phyloP scores from a whole-genome alignment of 2,888 invertebrate genomes.

The Melolontha melolontha region DNA sequence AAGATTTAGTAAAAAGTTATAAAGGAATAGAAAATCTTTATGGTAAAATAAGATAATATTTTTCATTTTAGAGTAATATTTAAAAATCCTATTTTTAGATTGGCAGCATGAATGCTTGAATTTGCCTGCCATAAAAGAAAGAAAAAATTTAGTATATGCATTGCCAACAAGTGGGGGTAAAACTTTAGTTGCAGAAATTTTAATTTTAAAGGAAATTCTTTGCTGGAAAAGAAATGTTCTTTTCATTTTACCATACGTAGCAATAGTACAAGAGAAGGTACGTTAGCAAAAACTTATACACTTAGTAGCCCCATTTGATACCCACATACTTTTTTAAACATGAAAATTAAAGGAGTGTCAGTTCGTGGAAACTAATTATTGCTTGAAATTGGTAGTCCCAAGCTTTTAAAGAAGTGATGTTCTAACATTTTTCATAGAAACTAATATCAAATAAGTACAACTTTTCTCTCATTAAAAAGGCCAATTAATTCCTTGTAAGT shows the following conservation, averaged over 20 bases:
- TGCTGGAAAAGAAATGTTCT: slow-evolving; percentile 85
- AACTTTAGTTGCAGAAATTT: slow-evolving; percentile 95
- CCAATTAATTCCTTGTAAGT: no score
- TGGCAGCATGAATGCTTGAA: slow-evolving; percentile 96
- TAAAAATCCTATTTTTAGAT: slow-evolving; percentile 69
- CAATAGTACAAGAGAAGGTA: slow-evolving; percentile 98
- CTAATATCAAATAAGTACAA: no score
- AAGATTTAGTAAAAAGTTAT: slow-evolving; percentile 77
- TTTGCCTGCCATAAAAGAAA: slow-evolving; percentile 77
- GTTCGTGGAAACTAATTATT: no score
- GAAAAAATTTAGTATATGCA: slow-evolving; percentile 89
- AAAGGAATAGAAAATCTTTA: slow-evolving; percentile 86
- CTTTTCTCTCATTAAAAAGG: no score
- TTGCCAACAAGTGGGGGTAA: slow-evolving; percentile 98
- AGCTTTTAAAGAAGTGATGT: no score
- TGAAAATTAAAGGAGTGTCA: no score
- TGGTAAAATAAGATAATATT: slow-evolving; percentile 69
- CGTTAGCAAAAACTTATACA: slow-evolving; percentile 31
- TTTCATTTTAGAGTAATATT: slow-evolving; percentile 5
- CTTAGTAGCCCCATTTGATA: no score
- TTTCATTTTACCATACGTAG: slow-evolving; percentile 93
- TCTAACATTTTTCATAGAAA: no score
- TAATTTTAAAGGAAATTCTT: slow-evolving; percentile 89
- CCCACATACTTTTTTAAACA: no score
- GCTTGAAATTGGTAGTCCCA: no score